These are phyloP conservation scores for Corvus moneduloides DNA, from an alignment of 2,113 vertebrate genomes.

Conservation along the genomic window DNA sequence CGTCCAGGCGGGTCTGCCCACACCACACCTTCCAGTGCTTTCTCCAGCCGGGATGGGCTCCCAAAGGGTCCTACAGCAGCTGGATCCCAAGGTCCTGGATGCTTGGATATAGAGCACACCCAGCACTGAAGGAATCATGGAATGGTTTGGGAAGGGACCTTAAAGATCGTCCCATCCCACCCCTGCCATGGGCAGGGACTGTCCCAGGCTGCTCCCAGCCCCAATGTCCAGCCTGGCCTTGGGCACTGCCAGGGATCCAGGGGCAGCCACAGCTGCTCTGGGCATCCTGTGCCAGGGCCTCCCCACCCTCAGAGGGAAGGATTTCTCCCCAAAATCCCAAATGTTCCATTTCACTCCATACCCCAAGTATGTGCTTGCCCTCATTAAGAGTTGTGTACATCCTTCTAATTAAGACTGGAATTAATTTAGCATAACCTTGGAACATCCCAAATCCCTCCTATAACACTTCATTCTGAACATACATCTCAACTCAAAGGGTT, in stretches of 20 bases:
- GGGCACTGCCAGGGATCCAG: neutral
- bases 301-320: neutral
- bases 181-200: neutral
- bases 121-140: neutral
- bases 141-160: neutral
- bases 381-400: fast-evolving
- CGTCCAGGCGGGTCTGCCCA: fast-evolving
- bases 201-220: neutral
- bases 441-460: neutral
- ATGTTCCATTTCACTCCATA: neutral
- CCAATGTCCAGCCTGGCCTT: fast-evolving
- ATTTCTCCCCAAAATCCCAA: neutral
- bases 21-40: fast-evolving
- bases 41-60: neutral
- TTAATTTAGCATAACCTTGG: neutral
- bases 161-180: neutral
- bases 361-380: fast-evolving
- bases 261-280: neutral
- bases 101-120: fast-evolving
- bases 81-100: fast-evolving
- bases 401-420: neutral
- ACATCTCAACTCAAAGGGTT: neutral
- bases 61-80: neutral
- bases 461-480: neutral
- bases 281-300: neutral